Percentiles rank a stretch among this genome's conserved stretches.
Evolutionary conservation across 2,113 vertebrate species (phyloP).

Genomic region (Dasyurus viverrinus): DNA sequence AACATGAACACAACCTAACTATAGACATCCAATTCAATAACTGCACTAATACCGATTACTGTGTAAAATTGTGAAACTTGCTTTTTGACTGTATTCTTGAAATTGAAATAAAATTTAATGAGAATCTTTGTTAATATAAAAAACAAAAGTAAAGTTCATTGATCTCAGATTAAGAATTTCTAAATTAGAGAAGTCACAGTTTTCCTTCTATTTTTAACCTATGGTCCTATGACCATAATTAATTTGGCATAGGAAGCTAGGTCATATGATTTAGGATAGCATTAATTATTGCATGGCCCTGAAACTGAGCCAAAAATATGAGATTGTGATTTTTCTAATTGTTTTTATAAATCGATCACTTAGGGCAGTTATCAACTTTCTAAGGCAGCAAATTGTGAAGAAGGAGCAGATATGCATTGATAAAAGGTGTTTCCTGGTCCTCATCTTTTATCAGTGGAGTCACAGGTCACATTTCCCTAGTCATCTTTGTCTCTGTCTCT

Average conservation of each 20-base stretch:
- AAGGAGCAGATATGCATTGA: background rate
- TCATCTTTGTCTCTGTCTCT: no score
- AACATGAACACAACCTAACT: slow-evolving; percentile 37
- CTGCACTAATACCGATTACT: slow-evolving; percentile 42
- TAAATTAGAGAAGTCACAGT: background rate
- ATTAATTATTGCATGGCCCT: background rate
- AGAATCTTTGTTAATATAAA: slow-evolving; percentile 54
- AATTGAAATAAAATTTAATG: slow-evolving; percentile 62
- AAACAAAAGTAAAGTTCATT: background rate
- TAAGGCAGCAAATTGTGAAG: background rate
- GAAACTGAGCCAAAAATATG: background rate
- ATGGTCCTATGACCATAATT: background rate
- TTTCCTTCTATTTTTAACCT: background rate
- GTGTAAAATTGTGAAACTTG: slow-evolving; percentile 40
- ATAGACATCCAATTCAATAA: slow-evolving; percentile 39
- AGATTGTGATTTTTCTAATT: background rate
- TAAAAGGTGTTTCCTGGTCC: background rate
- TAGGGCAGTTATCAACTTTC: background rate
- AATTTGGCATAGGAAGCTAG: background rate
- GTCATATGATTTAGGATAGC: background rate
- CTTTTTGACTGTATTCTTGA: slow-evolving; percentile 59
- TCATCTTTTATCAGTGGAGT: background rate
- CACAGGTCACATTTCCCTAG: background rate
- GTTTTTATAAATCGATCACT: background rate
- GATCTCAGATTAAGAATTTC: background rate